These are phyloP conservation scores for Diplodus puntazzo DNA, from an alignment of 2,797 vertebrate genomes.

Conservation along the genomic window DNA sequence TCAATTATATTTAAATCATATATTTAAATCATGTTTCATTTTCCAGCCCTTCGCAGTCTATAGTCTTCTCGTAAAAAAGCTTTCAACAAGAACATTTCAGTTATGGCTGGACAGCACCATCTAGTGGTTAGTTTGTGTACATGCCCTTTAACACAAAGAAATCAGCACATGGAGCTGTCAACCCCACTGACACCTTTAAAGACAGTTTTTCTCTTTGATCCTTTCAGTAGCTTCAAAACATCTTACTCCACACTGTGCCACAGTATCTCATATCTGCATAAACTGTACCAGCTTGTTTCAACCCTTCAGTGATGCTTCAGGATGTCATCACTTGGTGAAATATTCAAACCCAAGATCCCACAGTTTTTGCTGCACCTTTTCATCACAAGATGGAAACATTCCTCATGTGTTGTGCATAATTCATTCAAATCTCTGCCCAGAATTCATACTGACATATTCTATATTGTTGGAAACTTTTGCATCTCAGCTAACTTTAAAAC, in stretches of 20 bases:
- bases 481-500: too few relatives aligned
- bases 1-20: too few relatives aligned
- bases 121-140: background rate
- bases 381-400: background rate
- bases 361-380: background rate
- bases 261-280: background rate
- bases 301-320: too few relatives aligned
- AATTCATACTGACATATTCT: background rate
- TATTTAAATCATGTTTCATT: too few relatives aligned
- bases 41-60: background rate
- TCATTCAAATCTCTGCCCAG: background rate
- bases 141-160: background rate
- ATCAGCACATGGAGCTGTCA: background rate
- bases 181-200: background rate
- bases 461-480: background rate
- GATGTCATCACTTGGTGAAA: background rate
- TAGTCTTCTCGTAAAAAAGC: background rate
- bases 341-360: background rate
- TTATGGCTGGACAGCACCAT: background rate
- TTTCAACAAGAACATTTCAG: background rate
- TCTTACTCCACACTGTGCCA: background rate
- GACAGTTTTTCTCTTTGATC: background rate
- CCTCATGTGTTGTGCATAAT: background rate
- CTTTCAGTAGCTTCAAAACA: background rate
- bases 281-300: background rate